These are phyloP conservation scores for Gobiocypris rarus DNA, from an alignment of 2,113 vertebrate species.

Conservation along the genomic window DNA sequence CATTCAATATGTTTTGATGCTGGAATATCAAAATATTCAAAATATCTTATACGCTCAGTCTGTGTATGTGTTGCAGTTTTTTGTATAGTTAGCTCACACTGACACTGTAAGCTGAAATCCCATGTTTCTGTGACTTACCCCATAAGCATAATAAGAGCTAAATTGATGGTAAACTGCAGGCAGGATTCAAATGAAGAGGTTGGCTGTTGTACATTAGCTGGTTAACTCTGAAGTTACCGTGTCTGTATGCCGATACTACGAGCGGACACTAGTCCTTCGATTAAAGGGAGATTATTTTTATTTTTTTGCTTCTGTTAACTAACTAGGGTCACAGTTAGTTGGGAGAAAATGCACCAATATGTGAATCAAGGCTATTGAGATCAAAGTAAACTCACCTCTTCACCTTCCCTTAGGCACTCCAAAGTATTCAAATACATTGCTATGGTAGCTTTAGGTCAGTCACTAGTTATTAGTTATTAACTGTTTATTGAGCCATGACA, in stretches of 20 bases:
- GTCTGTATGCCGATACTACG: not conserved
- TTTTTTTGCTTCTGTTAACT: not conserved
- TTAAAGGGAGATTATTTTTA: not conserved
- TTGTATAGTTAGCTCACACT: not conserved
- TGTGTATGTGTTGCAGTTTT: not conserved
- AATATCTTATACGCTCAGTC: not conserved
- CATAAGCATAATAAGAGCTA: slow-evolving; percentile 4
- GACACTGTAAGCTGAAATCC: not conserved
- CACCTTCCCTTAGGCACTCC: not conserved
- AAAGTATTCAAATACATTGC: slow-evolving; percentile 36
- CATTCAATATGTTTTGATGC: slow-evolving; percentile 12
- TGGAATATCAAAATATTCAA: not conserved
- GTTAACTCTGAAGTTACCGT: not conserved
- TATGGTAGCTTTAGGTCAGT: not conserved
- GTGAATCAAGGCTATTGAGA: slow-evolving; percentile 16
- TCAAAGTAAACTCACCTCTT: not conserved
- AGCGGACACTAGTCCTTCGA: not conserved
- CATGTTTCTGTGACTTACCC: not conserved
- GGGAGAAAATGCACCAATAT: not conserved
- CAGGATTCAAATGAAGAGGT: slow-evolving; percentile 19
- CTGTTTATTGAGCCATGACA: not conserved
- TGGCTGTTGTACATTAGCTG: not conserved
- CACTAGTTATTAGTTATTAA: slow-evolving; percentile 30
- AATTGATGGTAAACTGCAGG: not conserved
- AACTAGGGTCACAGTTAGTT: not conserved